phyloP scores from a whole-genome alignment of 37 sponge, comb jelly and placozoan species.

The Halisarca cf. caerulea region DNA sequence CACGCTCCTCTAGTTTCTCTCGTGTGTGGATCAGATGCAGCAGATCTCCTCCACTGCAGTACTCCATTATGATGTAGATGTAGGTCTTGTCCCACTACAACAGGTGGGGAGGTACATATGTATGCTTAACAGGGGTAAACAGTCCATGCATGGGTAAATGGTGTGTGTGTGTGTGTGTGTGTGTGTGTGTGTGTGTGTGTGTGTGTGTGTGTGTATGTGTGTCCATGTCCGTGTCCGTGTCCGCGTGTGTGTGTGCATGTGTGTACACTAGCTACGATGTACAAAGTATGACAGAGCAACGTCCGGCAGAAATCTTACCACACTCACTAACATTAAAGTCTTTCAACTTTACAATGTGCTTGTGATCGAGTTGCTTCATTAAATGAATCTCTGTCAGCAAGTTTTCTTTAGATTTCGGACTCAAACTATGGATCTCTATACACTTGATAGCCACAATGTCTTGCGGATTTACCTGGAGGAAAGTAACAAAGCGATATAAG shows the following conservation, averaged over 20 bases:
- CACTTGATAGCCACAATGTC: conserved; percentile 81
- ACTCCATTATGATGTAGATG: conserved; percentile 85
- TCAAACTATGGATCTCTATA: conserved; percentile 54
- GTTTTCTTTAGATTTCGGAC: conserved; percentile 50
- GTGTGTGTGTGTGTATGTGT: too few relatives aligned
- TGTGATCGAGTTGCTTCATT: conserved; percentile 47
- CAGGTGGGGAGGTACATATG: too few relatives aligned
- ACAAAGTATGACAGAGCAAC: not conserved
- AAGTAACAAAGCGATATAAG: not conserved
- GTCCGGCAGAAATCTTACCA: not conserved
- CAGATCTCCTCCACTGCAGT: conserved; percentile 85
- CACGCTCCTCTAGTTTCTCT: conserved; percentile 43
- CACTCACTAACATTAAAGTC: conserved; percentile 36
- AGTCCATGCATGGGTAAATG: too few relatives aligned
- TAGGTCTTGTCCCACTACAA: conserved; percentile 56
- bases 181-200: too few relatives aligned
- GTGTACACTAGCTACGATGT: too few relatives aligned
- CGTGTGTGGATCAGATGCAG: conserved; percentile 54
- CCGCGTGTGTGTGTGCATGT: too few relatives aligned
- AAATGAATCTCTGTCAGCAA: conserved; percentile 77
- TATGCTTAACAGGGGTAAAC: too few relatives aligned
- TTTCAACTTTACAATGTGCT: conserved; percentile 39
- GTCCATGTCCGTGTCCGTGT: too few relatives aligned
- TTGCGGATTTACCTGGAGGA: conserved; percentile 23
- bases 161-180: too few relatives aligned